A percentile compares a stretch with the other conserved stretches of the same genome.
phyloP scores from a whole-genome alignment of 2,888 invertebrate genomes.

The Campopleginae sp. region DNA sequence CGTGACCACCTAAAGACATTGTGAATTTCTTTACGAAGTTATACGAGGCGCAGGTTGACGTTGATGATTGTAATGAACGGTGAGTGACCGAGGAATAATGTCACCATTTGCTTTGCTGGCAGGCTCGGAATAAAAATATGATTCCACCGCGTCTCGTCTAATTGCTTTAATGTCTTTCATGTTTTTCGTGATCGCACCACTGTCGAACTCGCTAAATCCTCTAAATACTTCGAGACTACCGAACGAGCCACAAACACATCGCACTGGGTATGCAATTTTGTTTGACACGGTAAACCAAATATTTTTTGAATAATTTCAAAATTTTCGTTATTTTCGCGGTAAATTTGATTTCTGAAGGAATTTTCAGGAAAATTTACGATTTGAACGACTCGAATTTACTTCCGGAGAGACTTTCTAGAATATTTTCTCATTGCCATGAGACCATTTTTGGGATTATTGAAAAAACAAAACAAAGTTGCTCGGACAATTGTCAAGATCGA shows the following conservation, averaged over 20 bases:
- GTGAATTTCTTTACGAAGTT: constrained; percentile 13
- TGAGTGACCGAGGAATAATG: constrained; percentile 66
- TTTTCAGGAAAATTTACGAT: no score
- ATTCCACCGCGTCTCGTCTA: constrained; percentile 56
- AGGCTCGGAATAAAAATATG: constrained; percentile 13
- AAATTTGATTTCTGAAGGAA: no score
- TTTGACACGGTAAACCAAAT: no score
- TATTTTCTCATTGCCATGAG: no score
- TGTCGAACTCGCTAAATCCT: constrained; percentile 31
- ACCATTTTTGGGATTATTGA: no score
- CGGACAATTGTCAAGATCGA: background rate
- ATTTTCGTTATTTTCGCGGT: no score
- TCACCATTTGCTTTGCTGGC: constrained; percentile 41
- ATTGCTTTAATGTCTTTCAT: constrained; percentile 64
- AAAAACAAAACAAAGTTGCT: no score
- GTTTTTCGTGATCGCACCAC: constrained; percentile 48
- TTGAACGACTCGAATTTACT: no score
- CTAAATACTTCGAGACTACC: constrained; percentile 53
- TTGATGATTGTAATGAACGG: constrained; percentile 65
- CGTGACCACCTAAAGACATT: constrained; percentile 25
- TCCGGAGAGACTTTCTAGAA: no score
- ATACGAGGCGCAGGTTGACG: constrained; percentile 37
- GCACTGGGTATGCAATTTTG: constrained; percentile 32
- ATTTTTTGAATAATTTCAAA: no score
- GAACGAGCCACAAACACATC: constrained; percentile 24